Evolutionary conservation across 2,888 invertebrate species (phyloP).

Genomic region (Noctuana brunneofusca): DNA sequence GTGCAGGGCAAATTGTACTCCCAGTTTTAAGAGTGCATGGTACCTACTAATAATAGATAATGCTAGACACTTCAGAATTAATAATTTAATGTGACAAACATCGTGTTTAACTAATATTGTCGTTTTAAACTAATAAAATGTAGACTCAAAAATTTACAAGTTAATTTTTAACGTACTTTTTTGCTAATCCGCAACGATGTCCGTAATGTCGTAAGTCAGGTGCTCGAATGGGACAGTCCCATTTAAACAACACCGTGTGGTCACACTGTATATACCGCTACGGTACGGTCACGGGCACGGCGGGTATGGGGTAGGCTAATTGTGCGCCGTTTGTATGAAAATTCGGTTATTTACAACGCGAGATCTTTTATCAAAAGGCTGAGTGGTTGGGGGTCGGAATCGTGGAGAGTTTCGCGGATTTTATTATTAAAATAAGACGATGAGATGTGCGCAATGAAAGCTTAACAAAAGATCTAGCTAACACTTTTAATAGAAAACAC

Average conservation of each 20-base stretch:
- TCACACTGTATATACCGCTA: background rate
- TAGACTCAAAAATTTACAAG: background rate
- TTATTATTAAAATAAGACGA: slow-evolving; percentile 21
- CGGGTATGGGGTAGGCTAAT: slow-evolving; percentile 44
- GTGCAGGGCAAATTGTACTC: no score
- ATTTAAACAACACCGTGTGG: background rate
- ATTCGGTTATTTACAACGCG: slow-evolving; percentile 43
- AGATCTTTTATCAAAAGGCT: slow-evolving; percentile 42
- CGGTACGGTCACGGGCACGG: slow-evolving; percentile 12
- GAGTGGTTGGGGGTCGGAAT: slow-evolving; percentile 27
- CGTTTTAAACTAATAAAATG: no score
- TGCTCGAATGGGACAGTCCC: background rate
- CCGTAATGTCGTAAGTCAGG: no score
- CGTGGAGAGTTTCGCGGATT: slow-evolving; percentile 17
- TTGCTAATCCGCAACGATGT: no score
- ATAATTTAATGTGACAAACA: no score
- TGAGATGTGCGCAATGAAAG: background rate
- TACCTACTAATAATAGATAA: no score
- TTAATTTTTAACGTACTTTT: background rate
- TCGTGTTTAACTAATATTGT: no score
- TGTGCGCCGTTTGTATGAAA: slow-evolving; percentile 45
- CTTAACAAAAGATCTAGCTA: background rate
- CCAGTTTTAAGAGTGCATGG: no score
- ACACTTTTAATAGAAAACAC: background rate
- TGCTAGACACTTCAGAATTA: no score